Evolutionary conservation across 2,888 invertebrate species (phyloP), one percentile per base, ranked within the genome.

Genomic region (Sepiola atlantica): DNA sequence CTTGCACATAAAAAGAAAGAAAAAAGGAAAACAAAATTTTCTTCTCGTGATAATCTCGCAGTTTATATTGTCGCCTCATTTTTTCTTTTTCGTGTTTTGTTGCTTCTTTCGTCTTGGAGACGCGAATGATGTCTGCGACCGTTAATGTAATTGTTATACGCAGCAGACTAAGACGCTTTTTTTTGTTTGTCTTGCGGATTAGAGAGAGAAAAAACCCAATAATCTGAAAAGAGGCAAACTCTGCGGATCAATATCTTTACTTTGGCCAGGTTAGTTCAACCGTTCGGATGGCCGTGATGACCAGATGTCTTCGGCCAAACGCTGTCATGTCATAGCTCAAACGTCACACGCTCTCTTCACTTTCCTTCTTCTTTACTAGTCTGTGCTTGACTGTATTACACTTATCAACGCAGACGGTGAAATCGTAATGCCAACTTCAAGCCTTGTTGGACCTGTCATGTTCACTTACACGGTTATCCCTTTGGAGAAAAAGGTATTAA

Each of bases 91-190:
- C 8, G 45, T 45, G 4, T 45, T 45, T 45, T 45, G 4, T 45
- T 8, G 2, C 8, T 45, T 8, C 8, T 45, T 45, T 8, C 8
- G 45, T 77, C n/a, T 77, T 16, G 77, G n/a, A 32, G 77, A 77
- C 12, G 77, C 18, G 77, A n/a, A 77, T n/a, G 77, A 77, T n/a
- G 77, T 77, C 77, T 77, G 77, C 16, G 77, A 77, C 77, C n/a
- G 77, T 77, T 77, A 77, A 77, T 16, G 18, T 77, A 77, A 77
- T 77, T 77, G 77, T 77, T 77, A 77, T 32, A 12, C n/a, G n/a
- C 77, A n/a, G 77, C 77, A n/a, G 77, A 77, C 77, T n/a, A 77
- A 77, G 77, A 77, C 32, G 77, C n/a, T 77, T n/a, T n/a, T 77
- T n/a, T n/a, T n/a, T 77, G 77, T 77, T 77, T 77, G n/a, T 77